Evolutionary conservation across 2,888 invertebrate species (phyloP).

Genomic region (Nycteola revayana): DNA sequence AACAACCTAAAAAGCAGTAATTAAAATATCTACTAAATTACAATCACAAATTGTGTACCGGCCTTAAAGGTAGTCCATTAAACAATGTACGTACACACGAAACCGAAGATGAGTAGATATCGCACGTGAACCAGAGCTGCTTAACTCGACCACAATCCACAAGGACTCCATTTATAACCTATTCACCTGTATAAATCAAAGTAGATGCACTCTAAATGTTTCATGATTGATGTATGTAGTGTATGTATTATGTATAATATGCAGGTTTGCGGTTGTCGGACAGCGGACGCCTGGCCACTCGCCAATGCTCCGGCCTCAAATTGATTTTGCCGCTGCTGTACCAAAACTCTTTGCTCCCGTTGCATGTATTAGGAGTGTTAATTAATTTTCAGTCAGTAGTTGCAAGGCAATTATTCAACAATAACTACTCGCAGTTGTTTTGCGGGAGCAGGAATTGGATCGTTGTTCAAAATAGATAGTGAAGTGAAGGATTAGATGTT

Average conservation of each 20-base stretch:
- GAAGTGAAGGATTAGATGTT: background rate
- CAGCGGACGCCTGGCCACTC: slow-evolving; percentile 53
- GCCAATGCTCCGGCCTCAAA: slow-evolving; percentile 72
- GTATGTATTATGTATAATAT: slow-evolving; percentile 46
- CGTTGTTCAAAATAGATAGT: slow-evolving; percentile 1
- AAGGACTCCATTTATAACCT: slow-evolving; percentile 29
- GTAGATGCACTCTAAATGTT: slow-evolving; percentile 40
- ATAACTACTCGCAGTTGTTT: slow-evolving; percentile 10
- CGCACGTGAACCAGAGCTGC: slow-evolving; percentile 6
- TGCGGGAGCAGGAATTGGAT: background rate
- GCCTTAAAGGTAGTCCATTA: too few species aligned
- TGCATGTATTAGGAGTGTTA: slow-evolving; percentile 60
- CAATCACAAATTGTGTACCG: too few species aligned
- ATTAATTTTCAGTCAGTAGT: slow-evolving; percentile 49
- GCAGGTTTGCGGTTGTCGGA: slow-evolving; percentile 50
- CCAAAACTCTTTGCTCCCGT: slow-evolving; percentile 59
- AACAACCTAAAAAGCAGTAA: too few species aligned
- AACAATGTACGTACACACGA: slow-evolving; percentile 2
- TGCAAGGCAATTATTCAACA: slow-evolving; percentile 16
- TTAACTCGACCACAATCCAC: slow-evolving; percentile 25
- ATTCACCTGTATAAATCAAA: slow-evolving; percentile 39
- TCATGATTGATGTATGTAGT: slow-evolving; percentile 39
- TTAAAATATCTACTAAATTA: too few species aligned
- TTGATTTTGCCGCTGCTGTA: slow-evolving; percentile 69
- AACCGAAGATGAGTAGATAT: slow-evolving; percentile 11